Conservation (phyloP, 2,113 vertebrate genomes). For the Vulpes vulpes region DNA sequence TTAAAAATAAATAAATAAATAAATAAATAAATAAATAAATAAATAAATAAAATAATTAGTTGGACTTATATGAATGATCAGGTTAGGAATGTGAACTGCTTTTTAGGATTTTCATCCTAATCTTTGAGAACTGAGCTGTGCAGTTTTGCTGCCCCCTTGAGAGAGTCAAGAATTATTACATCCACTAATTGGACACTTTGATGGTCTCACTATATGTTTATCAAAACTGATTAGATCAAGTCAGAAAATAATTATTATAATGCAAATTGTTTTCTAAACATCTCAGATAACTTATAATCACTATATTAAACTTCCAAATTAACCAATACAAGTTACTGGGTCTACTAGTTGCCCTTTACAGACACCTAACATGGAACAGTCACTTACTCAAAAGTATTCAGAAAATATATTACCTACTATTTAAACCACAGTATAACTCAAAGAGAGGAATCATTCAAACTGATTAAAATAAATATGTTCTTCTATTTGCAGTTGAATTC, state of each 20-base stretch:
- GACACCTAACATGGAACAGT: neutral
- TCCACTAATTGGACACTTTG: neutral
- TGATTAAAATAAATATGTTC: neutral
- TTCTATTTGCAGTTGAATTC: slow-evolving; percentile 39
- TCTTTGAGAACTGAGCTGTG: neutral
- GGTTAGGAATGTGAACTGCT: neutral
- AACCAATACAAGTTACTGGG: neutral
- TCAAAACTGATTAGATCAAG: slow-evolving; percentile 1
- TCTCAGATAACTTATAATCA: neutral
- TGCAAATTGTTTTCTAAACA: neutral
- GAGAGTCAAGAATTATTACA: neutral
- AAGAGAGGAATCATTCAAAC: neutral
- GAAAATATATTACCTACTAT: neutral
- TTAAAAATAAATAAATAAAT: too few relatives aligned
- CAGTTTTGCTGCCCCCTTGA: slow-evolving; percentile 80
- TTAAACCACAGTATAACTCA: neutral
- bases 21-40: too few relatives aligned
- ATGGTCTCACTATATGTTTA: neutral
- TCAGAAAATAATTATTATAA: slow-evolving; percentile 20
- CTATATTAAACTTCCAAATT: neutral
- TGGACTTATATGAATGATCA: slow-evolving; percentile 23
- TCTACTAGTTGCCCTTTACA: neutral
- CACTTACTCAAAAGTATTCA: slow-evolving; percentile 31
- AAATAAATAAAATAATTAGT: neutral
- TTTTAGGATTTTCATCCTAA: neutral